These are phyloP conservation scores for Halcyon leucocephala DNA, from an alignment of 2,797 vertebrate genomes.

Conservation along the genomic window DNA sequence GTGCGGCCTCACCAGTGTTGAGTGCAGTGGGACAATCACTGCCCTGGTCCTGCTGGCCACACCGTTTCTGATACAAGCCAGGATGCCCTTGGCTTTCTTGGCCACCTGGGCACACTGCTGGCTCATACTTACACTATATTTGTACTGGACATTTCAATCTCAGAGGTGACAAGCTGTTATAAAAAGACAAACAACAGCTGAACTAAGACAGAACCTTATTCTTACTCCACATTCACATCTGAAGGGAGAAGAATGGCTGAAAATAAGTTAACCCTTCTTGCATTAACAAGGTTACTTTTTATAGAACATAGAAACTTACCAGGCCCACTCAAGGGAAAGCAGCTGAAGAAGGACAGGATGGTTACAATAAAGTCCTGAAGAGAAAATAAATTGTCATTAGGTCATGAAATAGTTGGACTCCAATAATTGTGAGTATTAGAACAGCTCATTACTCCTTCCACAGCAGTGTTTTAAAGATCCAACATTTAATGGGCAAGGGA, in stretches of 20 bases:
- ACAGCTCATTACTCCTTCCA: not conserved
- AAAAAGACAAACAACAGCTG: not conserved
- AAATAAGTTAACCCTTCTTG: not conserved
- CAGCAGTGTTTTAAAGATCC: not conserved
- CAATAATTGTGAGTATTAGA: not conserved
- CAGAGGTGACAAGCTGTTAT: not conserved
- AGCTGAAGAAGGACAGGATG: constrained; percentile 21
- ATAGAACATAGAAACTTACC: constrained; percentile 13
- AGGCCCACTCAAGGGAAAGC: constrained; percentile 35
- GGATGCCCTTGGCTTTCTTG: too few species aligned
- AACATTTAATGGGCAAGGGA: not conserved
- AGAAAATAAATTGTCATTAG: constrained; percentile 11
- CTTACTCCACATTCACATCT: not conserved
- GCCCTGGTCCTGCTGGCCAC: too few species aligned
- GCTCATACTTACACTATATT: not conserved
- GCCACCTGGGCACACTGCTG: not conserved
- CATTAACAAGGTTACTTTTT: not conserved
- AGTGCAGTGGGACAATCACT: too few species aligned
- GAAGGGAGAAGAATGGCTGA: not conserved
- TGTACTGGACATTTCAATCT: not conserved
- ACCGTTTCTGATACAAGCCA: too few species aligned
- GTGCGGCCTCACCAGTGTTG: too few species aligned
- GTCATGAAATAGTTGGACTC: not conserved
- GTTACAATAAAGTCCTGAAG: not conserved
- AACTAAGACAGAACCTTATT: not conserved